Evolutionary conservation across 92 coral and sea anemone species (phyloP), one percentile per base, ranked within the genome.

Genomic region (Metridium senile): DNA sequence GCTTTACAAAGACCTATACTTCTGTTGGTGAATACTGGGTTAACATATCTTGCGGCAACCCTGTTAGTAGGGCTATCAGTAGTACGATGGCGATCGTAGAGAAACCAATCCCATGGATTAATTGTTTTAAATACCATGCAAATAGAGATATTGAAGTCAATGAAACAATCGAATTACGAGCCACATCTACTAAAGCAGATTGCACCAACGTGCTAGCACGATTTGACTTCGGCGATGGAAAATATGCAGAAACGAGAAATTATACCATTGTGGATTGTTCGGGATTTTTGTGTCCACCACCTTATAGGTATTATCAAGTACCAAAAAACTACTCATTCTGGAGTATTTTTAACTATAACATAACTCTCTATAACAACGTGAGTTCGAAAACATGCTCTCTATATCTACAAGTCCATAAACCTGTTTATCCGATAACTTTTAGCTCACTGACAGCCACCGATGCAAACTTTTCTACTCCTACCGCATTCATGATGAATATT

Each of bases 111-210:
- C 49, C 49, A 6, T 4, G 49, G 6, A 39, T 39, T 39, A 39
- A 39, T 4, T 39, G 49, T 39, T 4, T 39, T 13, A 39, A 39
- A 39, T 39, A 6, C 6, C 49, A 39, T 39, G 13, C 49, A 6
- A 39, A 13, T 39, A 4, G 49, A n/a, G n/a, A n/a, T 47, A 89
- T 93, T 62, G 98, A 93, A 66, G 98, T 93, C n/a, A 93, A 93
- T 51, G 98, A 93, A 68, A 93, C 89, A 7, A 76, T 93, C 35
- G 65, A 28, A 34, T 71, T 93, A 1, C 71, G 70, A 31, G 80
- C 85, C 52, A n/a, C n/a, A n/a, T n/a, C n/a, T n/a, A n/a, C n/a
- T n/a, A n/a, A n/a, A n/a, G n/a, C n/a, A 26, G 94, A 94, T 3
- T 2, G 2, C 27, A 87, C 86, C 21, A 83, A 78, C 64, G 79